These are phyloP conservation scores for Myrmecobius fasciatus DNA, from an alignment of 2,113 vertebrate species.

Conservation along the genomic window DNA sequence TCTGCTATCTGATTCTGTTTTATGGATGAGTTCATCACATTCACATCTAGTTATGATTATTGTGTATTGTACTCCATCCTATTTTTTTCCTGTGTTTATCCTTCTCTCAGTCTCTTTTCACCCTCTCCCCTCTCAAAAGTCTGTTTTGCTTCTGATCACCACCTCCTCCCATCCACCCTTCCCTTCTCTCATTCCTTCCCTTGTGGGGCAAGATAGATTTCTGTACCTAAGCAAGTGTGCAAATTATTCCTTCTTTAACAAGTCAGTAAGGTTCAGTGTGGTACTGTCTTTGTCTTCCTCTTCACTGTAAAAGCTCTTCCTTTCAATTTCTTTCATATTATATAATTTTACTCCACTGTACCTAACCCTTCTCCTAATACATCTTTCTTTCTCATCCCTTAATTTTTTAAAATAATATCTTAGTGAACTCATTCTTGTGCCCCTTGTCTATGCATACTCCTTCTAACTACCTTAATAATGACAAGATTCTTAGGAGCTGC, in stretches of 20 bases:
- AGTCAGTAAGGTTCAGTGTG: neutral
- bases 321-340: neutral
- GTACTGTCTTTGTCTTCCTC: neutral
- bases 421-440: neutral
- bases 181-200: neutral
- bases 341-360: neutral
- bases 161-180: neutral
- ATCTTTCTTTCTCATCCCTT: neutral
- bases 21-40: neutral
- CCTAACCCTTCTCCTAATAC: neutral
- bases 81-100: neutral
- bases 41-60: neutral
- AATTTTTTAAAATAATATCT: neutral
- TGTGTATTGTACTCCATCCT: neutral
- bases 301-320: neutral
- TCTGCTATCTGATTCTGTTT: neutral
- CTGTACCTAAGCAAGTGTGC: neutral
- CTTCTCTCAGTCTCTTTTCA: neutral
- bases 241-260: neutral
- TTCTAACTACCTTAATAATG: neutral
- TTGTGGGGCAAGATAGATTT: neutral
- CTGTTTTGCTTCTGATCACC: no score
- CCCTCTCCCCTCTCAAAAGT: no score
- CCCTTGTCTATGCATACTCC: neutral
- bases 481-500: neutral